Evolutionary conservation across 92 coral and sea anemone species (phyloP), one percentile per base, ranked within the genome.

Genomic region (Zoanthus gigantus): DNA sequence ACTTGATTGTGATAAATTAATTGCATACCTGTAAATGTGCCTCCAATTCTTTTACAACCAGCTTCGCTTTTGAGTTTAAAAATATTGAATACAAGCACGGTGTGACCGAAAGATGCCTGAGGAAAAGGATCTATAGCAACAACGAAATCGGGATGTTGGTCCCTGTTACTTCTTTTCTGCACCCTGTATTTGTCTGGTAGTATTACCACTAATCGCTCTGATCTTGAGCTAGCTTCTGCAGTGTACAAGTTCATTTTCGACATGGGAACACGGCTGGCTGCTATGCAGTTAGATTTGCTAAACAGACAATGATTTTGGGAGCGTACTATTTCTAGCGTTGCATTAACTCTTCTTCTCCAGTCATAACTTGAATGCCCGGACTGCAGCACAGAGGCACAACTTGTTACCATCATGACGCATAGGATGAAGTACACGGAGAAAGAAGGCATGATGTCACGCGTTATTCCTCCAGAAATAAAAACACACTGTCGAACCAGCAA

Each of bases 121-220:
- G 99, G 99, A 72, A 80, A 92, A 2, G 99, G 99, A 76, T 97
- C 99, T 46, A 97, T 79, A 30, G 93, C 99, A 68, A 97, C 79
- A 48, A 94, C 98, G 8, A 94, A 92, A 73, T 95, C 96, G 61
- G 93, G 93, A 83, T 79, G 77, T 54, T 86, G 83, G 52, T 42
- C 68, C 9, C 67, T 74, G 78, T 72, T 88, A 89, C 57, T 93
- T 30, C 58, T 85, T 85, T 57, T 57, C 16, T 57, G 45, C 74
- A 34, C 42, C 46, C 74, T 69, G 90, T 85, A 79, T 90, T 86
- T 90, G 74, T 76, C 98, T 14, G 98, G 97, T 11, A 95, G 89
- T 44, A 94, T 89, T 29, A 96, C 93, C 31, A 75, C 76, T 56
- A 97, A 79, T 57, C 86, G 87, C 65, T 85, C 89, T 76, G 69